Evolutionary conservation across 2,888 invertebrate genomes (phyloP), one percentile per base, ranked within the genome.

Genomic region (Altica lythri): DNA sequence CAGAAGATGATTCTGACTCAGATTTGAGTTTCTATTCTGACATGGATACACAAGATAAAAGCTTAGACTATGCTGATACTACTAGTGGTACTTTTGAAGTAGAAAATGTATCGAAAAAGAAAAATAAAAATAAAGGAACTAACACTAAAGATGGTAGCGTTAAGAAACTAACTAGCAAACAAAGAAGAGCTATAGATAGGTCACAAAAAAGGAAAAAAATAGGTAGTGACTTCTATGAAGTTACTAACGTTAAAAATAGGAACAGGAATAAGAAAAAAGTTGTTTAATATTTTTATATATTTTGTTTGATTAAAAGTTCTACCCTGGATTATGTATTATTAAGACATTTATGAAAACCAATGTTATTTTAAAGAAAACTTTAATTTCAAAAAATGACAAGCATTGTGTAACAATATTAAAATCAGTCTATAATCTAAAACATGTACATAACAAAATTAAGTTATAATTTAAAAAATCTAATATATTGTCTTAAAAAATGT

Each of bases 151-250:
- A 62, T 65, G 34, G 70, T 70, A 35, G 70, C 70, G 29, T 40
- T 19, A 82, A 82, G 65, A 85, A 83, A 65, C 68, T 89, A 44
- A 91, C 89, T 1, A 89, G 90, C 35, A 92, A 89, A 75, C 84
- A 91, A 69, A 82, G 85, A 62, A 82, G 93, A 62, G 86, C 89
- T 0, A 63, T 85, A 2, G 90, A 92, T 58, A 81, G 92, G 63
- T 82, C 86, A 8, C 83, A 83, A 61, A 90, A 88, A 64, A 81
- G 90, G 8, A 90, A 87, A 72, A 92, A 90, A 72, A 85, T 90
- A 55, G 93, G 93, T 64, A 91, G 89, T 74, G 90, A 93, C 77
- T 93, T 93, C 73, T 93, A 93, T 75, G 92, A 92, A 81, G 85
- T 88, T 19, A 81, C 89, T 6, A 93, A 94, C 80, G 93, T 93